Base-by-base conservation (phyloP, 30 jellyfish, hydroid and myxozoan genomes). In the Hydra vulgaris region DNA sequence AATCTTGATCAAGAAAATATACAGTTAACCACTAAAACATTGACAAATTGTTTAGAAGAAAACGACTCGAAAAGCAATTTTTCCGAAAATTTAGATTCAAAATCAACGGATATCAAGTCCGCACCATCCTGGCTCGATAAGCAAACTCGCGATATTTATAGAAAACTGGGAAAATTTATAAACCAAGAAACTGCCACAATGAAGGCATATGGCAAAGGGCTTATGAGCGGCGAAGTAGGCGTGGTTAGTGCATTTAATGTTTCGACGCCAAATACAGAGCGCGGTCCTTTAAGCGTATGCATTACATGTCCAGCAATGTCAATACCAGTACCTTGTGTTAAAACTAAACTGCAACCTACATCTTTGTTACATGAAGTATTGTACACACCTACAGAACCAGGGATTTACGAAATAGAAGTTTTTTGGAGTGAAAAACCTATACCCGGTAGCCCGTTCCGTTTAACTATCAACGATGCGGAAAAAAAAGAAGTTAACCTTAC, bases 271-370 rank as follows among this genome's bases (percentile, higher is more conserved):
- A 80, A 70, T 27, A 77, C 77, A 54, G 82, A 82, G 66, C 72
- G 76, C 26, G 97, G 97, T 7, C 97, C 97, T 16, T 79, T 91
- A 5, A 82, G 96, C 83, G 97, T 91, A 23, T 40, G 95, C 27
- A 85, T 91, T 24, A 91, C 97, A 52, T 91, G 97, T 79, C 97
- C 97, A 17, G 97, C 97, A 17, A 89, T 91, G 93, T 91, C 97
- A 22, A 85, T 91, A 66, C 97, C 97, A 8, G 95, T 91, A 1
- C 97, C 97, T 5, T 55, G 76, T 73, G 97, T 91, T 20, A 79
- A 67, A 27, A 86, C 97, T 7, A 73, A 81, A 20, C 21, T 79
- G 23, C 88, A 73, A n/a, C 96, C 89, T 0, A 87, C 66, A 1
- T 85, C 85, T 20, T 84, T 86, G 21, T 70, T 86, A 26, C 97